Evolutionary conservation across 2,797 vertebrate species (phyloP).

Genomic region (Caiman crocodilus): DNA sequence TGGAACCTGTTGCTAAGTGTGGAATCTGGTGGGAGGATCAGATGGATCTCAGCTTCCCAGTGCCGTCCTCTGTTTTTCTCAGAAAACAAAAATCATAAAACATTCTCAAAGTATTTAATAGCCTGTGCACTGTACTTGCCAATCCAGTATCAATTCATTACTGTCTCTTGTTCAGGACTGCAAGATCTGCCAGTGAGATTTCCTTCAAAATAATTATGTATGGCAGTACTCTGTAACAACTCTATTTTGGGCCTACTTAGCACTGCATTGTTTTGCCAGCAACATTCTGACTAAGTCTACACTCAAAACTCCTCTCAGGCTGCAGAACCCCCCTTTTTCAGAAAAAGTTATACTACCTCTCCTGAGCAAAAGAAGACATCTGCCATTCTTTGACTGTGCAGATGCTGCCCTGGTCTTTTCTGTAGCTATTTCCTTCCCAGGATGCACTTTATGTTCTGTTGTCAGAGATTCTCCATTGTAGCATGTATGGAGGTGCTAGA

Average conservation of each 20-base stretch:
- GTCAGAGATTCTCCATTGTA: no score
- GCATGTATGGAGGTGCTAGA: no score
- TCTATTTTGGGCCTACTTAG: no score
- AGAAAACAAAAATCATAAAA: not conserved
- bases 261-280: no score
- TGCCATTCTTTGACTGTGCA: no score
- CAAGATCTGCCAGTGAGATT: accelerated
- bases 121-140: not conserved
- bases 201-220: not conserved
- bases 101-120: not conserved
- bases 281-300: no score
- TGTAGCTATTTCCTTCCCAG: no score
- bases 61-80: not conserved
- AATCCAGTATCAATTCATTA: not conserved
- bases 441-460: no score
- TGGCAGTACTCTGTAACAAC: not conserved
- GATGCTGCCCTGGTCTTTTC: not conserved
- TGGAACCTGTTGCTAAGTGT: not conserved
- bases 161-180: not conserved
- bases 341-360: no score
- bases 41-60: not conserved
- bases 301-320: no score
- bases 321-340: no score
- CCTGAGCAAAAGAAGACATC: no score
- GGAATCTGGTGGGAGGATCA: not conserved